phyloP scores from a whole-genome alignment of 92 coral and sea anemone genomes.

The Bergia puertoricense region DNA sequence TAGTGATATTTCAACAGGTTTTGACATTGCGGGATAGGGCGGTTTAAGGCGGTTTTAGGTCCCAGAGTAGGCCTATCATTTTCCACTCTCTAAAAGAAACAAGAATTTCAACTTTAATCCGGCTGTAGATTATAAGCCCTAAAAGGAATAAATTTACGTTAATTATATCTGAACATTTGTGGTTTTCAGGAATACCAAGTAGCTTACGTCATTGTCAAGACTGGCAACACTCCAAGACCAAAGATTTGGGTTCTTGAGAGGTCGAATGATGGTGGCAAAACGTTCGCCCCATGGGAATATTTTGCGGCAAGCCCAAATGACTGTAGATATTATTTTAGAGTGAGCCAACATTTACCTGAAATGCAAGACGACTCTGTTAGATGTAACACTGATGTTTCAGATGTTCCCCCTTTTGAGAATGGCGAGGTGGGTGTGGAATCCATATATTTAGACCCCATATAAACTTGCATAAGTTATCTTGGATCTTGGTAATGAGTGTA shows the following conservation, averaged over 20 bases:
- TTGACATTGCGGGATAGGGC: no score
- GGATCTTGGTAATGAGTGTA: no score
- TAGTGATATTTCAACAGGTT: no score
- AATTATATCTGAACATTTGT: no score
- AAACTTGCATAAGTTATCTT: no score
- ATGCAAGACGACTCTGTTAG: slow-evolving; percentile 78
- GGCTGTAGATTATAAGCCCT: no score
- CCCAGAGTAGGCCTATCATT: no score
- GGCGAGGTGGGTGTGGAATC: slow-evolving; percentile 69
- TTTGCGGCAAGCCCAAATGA: slow-evolving; percentile 89
- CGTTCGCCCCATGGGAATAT: slow-evolving; percentile 93
- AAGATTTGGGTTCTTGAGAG: slow-evolving; percentile 91
- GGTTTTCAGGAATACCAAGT: slow-evolving; percentile 88
- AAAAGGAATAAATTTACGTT: no score
- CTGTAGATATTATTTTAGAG: slow-evolving; percentile 72
- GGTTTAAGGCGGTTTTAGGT: no score
- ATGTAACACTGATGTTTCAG: slow-evolving; percentile 81
- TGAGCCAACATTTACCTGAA: slow-evolving; percentile 63
- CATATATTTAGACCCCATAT: no score
- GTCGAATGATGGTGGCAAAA: slow-evolving; percentile 83
- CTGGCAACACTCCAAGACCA: slow-evolving; percentile 98
- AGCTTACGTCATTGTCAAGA: slow-evolving; percentile 87
- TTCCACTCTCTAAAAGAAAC: no score
- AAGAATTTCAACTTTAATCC: no score
- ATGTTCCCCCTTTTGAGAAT: slow-evolving; percentile 95